Conservation (phyloP, 2,797 vertebrate species). For the Gadopsis marmoratus region DNA sequence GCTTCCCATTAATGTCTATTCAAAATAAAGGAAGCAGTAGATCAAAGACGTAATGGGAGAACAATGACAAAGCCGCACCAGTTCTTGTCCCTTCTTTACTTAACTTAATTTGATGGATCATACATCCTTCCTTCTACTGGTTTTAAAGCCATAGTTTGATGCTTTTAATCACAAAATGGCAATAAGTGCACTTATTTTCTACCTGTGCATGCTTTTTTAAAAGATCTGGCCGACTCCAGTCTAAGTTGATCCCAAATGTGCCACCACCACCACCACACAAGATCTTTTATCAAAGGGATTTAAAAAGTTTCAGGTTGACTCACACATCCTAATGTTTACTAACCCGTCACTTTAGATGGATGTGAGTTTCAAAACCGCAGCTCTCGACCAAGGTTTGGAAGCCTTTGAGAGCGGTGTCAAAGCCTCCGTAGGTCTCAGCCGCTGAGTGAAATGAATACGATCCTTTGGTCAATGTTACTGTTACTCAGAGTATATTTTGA, state of each 20-base stretch:
- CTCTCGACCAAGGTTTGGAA: slow-evolving; percentile 25
- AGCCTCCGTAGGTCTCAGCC: slow-evolving; percentile 24
- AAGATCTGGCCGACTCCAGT: too few relatives aligned
- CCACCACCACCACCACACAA: neutral
- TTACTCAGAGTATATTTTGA: slow-evolving; percentile 41
- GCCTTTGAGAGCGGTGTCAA: slow-evolving; percentile 47
- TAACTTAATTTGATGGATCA: slow-evolving; percentile 45
- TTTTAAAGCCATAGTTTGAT: slow-evolving; percentile 20
- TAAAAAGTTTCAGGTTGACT: slow-evolving; percentile 57
- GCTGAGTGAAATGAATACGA: slow-evolving; percentile 52
- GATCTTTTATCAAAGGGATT: slow-evolving; percentile 7
- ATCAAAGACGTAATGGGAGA: slow-evolving; percentile 48
- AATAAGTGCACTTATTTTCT: slow-evolving; percentile 9
- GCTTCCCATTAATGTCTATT: slow-evolving; percentile 53
- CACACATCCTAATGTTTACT: slow-evolving; percentile 63
- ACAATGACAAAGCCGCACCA: slow-evolving; percentile 38
- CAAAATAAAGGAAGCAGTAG: slow-evolving; percentile 52
- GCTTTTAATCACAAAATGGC: slow-evolving; percentile 23
- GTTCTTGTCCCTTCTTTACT: slow-evolving; percentile 41
- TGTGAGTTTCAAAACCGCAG: slow-evolving; percentile 60
- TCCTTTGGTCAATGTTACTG: slow-evolving; percentile 46
- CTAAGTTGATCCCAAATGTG: slow-evolving; percentile 4
- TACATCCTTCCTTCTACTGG: slow-evolving; percentile 10
- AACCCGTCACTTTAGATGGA: slow-evolving; percentile 58
- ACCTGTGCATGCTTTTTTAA: neutral